Conservation (phyloP, 2,113 vertebrate species). For the Corythornis cristatus region DNA sequence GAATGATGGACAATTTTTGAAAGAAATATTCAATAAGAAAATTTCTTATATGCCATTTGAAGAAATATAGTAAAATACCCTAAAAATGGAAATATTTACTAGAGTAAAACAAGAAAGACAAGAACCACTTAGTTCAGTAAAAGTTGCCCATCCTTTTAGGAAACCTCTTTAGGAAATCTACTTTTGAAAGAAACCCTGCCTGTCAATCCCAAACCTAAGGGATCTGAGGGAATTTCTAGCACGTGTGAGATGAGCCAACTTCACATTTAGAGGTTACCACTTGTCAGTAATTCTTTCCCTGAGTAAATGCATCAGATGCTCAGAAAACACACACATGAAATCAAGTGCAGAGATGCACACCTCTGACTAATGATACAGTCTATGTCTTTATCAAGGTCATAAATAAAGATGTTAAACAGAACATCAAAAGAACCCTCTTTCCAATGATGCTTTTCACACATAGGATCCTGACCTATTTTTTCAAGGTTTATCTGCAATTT, state of each 20-base stretch:
- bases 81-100: neutral
- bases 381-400: no score
- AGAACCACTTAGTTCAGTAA: neutral
- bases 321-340: neutral
- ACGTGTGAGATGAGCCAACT: rapidly evolving
- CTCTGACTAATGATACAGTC: neutral
- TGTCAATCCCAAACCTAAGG: neutral
- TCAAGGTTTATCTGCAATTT: neutral
- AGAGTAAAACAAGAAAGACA: neutral
- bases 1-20: neutral
- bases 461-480: rapidly evolving
- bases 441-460: rapidly evolving
- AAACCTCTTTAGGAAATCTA: neutral
- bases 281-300: neutral
- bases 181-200: neutral
- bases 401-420: no score
- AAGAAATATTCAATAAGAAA: no score
- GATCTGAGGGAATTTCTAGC: neutral
- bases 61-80: neutral
- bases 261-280: neutral
- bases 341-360: no score
- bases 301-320: neutral
- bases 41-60: neutral
- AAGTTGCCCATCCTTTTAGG: neutral
- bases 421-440: neutral